Base-by-base conservation (phyloP, 1,140 invertebrate species). In the Drosophila navojoa region DNA sequence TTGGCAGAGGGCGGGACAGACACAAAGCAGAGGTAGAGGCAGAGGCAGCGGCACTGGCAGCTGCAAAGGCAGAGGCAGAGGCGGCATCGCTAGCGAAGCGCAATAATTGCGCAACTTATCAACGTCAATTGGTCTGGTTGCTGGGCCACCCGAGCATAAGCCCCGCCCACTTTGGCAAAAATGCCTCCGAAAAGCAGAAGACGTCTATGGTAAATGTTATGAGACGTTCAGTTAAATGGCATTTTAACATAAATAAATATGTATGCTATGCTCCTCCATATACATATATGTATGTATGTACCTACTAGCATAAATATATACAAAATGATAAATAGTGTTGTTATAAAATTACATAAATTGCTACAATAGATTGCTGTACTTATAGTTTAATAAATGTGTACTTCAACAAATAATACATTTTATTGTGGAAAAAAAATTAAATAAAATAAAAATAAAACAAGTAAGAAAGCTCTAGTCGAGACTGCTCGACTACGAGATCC, bases 81-180 rank as follows among this genome's bases (percentile, higher is more conserved):
- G 27, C 50, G 50, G 27, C 59, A 40, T 53, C 62, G 59, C 59
- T 45, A 77, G 19, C 67, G 66, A 77, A 75, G 72, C 76, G 60
- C 59, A 67, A 69, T 80, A 77, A 81, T 77, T 79, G 80, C 76
- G 58, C 76, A 68, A 71, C 71, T 77, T 75, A 75, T 61, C 68
- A 72, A 79, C 70, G 73, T 68, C 72, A 71, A 47, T 50, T 64
- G 57, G 49, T 73, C 62, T 52, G 29, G 16, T 60, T 61, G 47
- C 45, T 77, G 19, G 25, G 55, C 25, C 27, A 22, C 27, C 19
- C 29, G 32, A 35, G 7, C 6, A 45, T n/a, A 15, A 6, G n/a
- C 59, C 11, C 32, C 60, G 13, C 42, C 54, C 32, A 50, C 45
- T 67, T 55, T 49, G 11, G 29, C 27, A 16, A 50, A 60, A 60